Evolutionary conservation across 1,140 invertebrate genomes (phyloP).

Genomic region (Bombus impatiens): DNA sequence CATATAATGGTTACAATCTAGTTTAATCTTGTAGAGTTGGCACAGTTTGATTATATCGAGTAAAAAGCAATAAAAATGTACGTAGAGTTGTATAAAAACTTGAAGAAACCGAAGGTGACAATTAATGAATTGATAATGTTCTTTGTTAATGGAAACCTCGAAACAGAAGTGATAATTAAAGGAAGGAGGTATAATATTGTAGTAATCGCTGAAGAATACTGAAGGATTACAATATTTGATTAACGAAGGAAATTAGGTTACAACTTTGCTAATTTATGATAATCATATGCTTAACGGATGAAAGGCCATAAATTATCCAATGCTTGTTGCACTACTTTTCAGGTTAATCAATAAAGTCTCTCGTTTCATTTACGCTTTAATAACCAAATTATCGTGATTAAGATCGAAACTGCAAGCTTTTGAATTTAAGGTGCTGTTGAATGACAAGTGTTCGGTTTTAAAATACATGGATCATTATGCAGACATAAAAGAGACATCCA

Average conservation of each 20-base stretch:
- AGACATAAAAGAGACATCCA: not conserved
- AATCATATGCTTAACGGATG: not conserved
- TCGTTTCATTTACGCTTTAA: not conserved
- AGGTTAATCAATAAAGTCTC: not conserved
- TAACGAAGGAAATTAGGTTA: not conserved
- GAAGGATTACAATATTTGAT: not conserved
- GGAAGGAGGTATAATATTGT: not conserved
- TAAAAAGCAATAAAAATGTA: not conserved
- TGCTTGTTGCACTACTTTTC: not conserved
- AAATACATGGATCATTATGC: not conserved
- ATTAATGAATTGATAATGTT: not conserved
- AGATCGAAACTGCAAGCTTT: not conserved
- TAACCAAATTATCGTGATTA: not conserved
- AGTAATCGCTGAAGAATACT: not conserved
- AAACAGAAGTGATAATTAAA: not conserved
- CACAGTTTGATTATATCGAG: not conserved
- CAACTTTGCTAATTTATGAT: not conserved
- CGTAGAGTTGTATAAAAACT: not conserved
- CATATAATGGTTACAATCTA: not conserved
- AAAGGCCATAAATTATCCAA: not conserved
- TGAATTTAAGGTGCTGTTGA: not conserved
- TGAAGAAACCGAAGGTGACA: not conserved
- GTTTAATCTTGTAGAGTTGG: not conserved
- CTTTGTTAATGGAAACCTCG: not conserved
- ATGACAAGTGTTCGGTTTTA: not conserved